Percentiles rank a stretch among this genome's conserved stretches.
These are phyloP conservation scores for Spilosoma lubricipeda DNA, from an alignment of 2,888 invertebrate genomes.

Conservation along the genomic window DNA sequence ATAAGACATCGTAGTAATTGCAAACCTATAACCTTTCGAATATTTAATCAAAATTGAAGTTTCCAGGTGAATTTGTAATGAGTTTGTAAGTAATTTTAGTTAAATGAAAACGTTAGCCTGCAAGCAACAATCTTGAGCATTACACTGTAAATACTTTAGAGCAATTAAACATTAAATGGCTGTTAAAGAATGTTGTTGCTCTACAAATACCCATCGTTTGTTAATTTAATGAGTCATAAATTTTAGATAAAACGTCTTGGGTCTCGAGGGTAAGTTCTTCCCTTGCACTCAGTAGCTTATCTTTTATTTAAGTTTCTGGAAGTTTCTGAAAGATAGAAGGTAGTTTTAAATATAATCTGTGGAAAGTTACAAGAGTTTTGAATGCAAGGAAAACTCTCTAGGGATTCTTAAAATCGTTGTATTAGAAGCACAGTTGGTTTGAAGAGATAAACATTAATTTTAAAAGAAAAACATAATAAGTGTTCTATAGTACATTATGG, in stretches of 20 bases:
- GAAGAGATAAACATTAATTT: background rate
- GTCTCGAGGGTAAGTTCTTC: constrained; percentile 27
- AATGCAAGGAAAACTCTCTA: background rate
- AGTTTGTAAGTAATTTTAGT: background rate
- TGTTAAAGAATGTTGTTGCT: constrained; percentile 35
- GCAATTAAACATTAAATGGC: constrained; percentile 41
- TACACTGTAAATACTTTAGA: constrained; percentile 36
- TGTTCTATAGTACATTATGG: too few species aligned
- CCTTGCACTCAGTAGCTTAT: constrained; percentile 31
- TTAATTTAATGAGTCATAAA: constrained; percentile 53
- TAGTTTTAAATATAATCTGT: constrained; percentile 1
- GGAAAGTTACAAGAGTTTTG: background rate
- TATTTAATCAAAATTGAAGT: background rate
- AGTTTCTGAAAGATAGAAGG: constrained; percentile 10
- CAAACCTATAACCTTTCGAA: background rate
- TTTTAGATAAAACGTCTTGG: constrained; percentile 46
- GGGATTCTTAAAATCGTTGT: background rate
- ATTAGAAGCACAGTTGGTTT: background rate
- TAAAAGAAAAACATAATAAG: background rate
- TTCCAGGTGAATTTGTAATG: background rate
- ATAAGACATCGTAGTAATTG: too few species aligned
- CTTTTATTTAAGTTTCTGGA: constrained; percentile 32
- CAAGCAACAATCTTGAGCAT: constrained; percentile 16
- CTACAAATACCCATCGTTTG: constrained; percentile 44
- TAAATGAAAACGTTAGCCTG: background rate